Percentiles rank a stretch among this genome's conserved stretches.
Conservation (phyloP, 2,113 vertebrate genomes). For the Mixornis gularis region DNA sequence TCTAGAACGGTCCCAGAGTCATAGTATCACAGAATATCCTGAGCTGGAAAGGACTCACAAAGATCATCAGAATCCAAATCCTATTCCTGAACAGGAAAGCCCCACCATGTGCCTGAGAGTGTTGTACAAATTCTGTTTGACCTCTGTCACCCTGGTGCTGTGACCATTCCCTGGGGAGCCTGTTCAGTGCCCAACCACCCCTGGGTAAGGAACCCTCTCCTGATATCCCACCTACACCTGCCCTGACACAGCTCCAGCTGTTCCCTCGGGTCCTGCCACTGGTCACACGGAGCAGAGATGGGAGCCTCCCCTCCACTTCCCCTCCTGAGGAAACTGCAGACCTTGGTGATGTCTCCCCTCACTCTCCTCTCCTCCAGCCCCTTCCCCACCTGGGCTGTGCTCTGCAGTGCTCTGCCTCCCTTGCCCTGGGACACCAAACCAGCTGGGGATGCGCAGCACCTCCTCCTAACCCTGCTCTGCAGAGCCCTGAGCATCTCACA, state of each 20-base stretch:
- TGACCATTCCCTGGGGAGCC: neutral
- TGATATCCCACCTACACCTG: neutral
- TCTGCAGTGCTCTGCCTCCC: neutral
- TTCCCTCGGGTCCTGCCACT: neutral
- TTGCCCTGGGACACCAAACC: neutral
- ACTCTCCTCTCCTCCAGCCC: neutral
- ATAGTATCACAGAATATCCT: neutral
- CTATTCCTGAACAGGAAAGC: neutral
- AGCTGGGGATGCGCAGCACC: accelerated
- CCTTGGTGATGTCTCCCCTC: neutral
- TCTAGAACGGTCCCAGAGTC: neutral
- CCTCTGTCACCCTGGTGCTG: neutral
- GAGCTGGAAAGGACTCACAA: neutral
- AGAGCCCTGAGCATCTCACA: neutral
- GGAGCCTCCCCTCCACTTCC: neutral
- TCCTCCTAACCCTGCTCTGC: neutral
- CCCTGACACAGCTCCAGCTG: neutral
- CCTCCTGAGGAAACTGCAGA: neutral
- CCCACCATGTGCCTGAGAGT: accelerated
- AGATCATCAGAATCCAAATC: neutral
- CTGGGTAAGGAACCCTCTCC: neutral
- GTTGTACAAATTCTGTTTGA: neutral
- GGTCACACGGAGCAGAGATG: neutral
- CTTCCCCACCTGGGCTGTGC: neutral
- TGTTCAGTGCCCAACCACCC: neutral